Base-by-base conservation (phyloP, 2,113 vertebrate species). In the Zapus hudsonius region DNA sequence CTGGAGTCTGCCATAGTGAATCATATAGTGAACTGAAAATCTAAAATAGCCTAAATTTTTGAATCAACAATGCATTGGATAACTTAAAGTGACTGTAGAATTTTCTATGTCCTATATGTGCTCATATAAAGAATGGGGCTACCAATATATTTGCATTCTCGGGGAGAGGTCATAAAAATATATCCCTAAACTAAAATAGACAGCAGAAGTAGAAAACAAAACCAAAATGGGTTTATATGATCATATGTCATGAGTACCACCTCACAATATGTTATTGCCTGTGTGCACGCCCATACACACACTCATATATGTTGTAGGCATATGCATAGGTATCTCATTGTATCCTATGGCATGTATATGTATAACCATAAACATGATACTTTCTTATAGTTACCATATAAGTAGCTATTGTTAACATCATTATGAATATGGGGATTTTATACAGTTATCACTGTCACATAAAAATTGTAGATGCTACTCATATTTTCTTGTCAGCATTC, bases 401-500 rank as follows among this genome's bases (percentile, higher is more conserved):
- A 79, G n/a, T 67, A 81, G 73, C 42, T n/a, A 95, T 55, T 36
- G 6, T 57, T 92, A 64, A 92, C 25, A 47, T 36, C 42, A 31
- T 87, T 80, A 38, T 38, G 57, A 70, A 80, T 33, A 36, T 44
- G 76, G 69, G 92, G 44, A 92, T 87, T 29, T n/a, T 76, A 25
- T 40, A 69, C 23, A 67, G 40, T 17, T 80, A 19, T 85, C 91
- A 64, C 25, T 92, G 15, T 29, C 57, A 31, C 36, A 75, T n/a
- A 33, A 94, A 87, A 84, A 73, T 27, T 55, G 17, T 81, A 86
- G 19, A 61, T 59, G 31, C 52, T 83, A 63, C 3, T 90, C 10
- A n/a, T 47, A 90, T 86, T 93, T 94, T 47, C 33, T 76, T 95
- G 73, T 91, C 7, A 90, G 42, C 16, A 69, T 79, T 95, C 22